Evolutionary conservation across 2,113 vertebrate species (phyloP).

Genomic region (Myrmecobius fasciatus): DNA sequence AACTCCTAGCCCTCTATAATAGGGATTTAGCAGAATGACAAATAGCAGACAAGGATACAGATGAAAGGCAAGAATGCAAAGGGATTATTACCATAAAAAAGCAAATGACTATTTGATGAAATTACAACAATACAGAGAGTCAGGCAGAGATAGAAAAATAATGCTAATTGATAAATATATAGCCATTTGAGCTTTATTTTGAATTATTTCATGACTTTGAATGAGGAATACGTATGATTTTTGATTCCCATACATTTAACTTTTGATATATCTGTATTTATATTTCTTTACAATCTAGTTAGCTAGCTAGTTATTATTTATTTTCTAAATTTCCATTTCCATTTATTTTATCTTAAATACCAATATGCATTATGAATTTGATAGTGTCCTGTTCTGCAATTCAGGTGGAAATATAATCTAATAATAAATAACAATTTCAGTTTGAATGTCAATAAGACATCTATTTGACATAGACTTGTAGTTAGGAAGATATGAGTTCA

Average conservation of each 20-base stretch:
- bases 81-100: constrained; percentile 87
- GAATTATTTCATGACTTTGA: constrained; percentile 67
- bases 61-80: constrained; percentile 86
- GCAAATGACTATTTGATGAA: constrained; percentile 85
- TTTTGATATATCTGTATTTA: constrained; percentile 58
- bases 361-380: not conserved
- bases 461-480: not conserved
- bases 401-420: constrained; percentile 10
- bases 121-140: constrained; percentile 82
- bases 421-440: not conserved
- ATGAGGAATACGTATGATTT: constrained; percentile 79
- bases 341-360: not conserved
- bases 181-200: constrained; percentile 81
- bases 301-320: constrained; percentile 8
- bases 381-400: constrained; percentile 36
- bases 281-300: not conserved
- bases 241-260: constrained; percentile 51
- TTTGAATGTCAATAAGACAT: not conserved
- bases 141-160: constrained; percentile 80
- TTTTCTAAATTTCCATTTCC: constrained; percentile 3
- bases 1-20: constrained; percentile 84
- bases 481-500: not conserved
- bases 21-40: constrained; percentile 86
- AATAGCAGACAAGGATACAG: constrained; percentile 83
- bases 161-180: constrained; percentile 84